A percentile compares a stretch with the other conserved stretches of the same genome.
Conservation (phyloP, 1,140 invertebrate genomes). For the Drosophila mauritiana region DNA sequence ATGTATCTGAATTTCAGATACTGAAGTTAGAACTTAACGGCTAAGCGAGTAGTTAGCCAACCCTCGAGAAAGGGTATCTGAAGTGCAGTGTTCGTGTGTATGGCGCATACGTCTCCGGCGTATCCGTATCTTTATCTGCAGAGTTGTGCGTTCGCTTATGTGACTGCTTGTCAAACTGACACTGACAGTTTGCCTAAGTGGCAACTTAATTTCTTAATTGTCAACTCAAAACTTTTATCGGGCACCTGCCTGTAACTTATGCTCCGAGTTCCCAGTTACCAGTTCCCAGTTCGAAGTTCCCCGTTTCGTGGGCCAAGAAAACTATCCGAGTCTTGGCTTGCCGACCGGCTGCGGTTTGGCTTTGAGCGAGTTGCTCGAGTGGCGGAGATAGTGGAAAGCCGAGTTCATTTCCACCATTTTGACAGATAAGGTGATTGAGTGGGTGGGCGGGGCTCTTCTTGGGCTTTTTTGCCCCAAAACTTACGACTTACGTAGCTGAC, state of each 20-base stretch:
- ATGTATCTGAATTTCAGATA: too few species aligned
- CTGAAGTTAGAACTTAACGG: too few species aligned
- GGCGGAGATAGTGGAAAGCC: constrained; percentile 34
- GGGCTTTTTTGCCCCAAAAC: not conserved
- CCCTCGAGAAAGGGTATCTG: not conserved
- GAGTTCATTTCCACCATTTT: constrained; percentile 45
- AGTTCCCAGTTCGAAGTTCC: not conserved
- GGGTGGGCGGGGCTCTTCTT: constrained; percentile 5
- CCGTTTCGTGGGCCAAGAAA: constrained; percentile 12
- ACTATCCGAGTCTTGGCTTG: constrained; percentile 45
- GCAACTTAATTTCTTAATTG: constrained; percentile 85
- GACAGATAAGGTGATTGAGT: constrained; percentile 36
- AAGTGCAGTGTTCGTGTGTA: not conserved
- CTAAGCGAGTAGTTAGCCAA: not conserved
- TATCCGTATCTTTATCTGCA: constrained; percentile 24
- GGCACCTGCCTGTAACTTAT: constrained; percentile 62
- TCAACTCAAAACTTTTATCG: constrained; percentile 82
- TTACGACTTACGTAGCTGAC: constrained; percentile 46
- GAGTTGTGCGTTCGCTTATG: constrained; percentile 32
- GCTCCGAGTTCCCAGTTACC: not conserved
- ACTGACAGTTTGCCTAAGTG: constrained; percentile 83
- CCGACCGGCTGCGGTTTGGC: constrained; percentile 46
- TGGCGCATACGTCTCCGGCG: not conserved
- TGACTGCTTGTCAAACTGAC: constrained; percentile 83
- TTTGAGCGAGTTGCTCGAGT: constrained; percentile 32